These are phyloP conservation scores for Notarius quadriscutis DNA, from an alignment of 2,113 vertebrate genomes.

Conservation along the genomic window DNA sequence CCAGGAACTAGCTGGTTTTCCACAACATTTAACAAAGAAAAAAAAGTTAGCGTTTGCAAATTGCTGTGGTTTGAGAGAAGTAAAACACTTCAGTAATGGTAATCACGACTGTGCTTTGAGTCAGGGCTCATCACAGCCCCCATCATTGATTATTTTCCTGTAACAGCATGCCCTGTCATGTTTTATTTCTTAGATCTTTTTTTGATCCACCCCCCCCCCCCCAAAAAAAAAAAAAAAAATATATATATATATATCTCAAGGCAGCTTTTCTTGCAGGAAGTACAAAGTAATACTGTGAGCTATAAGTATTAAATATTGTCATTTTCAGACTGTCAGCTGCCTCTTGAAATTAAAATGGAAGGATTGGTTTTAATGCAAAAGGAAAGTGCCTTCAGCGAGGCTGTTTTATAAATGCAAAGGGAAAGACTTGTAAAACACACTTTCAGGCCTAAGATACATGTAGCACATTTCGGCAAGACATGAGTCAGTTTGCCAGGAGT, in stretches of 20 bases:
- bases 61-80: background rate
- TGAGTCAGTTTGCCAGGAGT: constrained; percentile 50
- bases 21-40: background rate
- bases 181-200: background rate
- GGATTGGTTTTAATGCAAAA: constrained; percentile 2
- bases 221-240: too few species aligned
- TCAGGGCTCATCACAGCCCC: background rate
- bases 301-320: background rate
- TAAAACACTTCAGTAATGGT: background rate
- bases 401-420: constrained; percentile 4
- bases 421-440: constrained; percentile 44
- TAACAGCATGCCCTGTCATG: background rate
- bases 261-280: background rate
- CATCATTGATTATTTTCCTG: background rate
- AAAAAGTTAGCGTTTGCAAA: background rate
- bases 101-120: background rate
- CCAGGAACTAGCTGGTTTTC: background rate
- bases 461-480: constrained; percentile 48
- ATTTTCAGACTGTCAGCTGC: background rate
- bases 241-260: background rate
- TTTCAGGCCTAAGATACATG: constrained; percentile 49
- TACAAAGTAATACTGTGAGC: constrained; percentile 12
- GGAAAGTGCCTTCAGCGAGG: background rate
- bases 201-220: background rate
- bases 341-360: background rate